These are phyloP conservation scores for Leptura quadrifasciata DNA, from an alignment of 2,888 invertebrate species.

Conservation along the genomic window DNA sequence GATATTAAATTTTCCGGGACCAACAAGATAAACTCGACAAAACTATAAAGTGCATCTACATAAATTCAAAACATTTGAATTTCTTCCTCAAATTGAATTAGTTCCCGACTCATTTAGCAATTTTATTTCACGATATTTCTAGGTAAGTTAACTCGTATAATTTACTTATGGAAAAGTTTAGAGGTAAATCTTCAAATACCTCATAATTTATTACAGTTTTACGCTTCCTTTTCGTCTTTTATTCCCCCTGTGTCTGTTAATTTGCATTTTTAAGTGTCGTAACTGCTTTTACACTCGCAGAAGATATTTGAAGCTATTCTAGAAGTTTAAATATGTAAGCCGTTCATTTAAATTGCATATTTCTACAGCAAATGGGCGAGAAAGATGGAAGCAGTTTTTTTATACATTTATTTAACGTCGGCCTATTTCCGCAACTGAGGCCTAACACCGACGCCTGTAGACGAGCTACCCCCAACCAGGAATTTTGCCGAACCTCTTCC, in stretches of 20 bases:
- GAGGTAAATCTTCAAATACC: neutral
- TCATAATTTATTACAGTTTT: neutral
- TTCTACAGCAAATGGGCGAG: too few relatives aligned
- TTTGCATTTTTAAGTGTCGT: too few relatives aligned
- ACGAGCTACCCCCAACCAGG: too few relatives aligned
- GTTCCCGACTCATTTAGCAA: neutral
- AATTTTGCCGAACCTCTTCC: too few relatives aligned
- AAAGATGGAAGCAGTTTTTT: too few relatives aligned
- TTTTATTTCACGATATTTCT: neutral
- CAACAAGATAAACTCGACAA: neutral
- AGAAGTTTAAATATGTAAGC: too few relatives aligned
- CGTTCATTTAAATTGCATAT: too few relatives aligned
- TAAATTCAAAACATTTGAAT: neutral
- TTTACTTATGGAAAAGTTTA: neutral
- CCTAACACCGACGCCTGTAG: too few relatives aligned
- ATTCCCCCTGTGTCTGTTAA: neutral
- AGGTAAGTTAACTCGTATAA: neutral
- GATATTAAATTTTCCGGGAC: neutral
- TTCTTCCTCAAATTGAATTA: neutral
- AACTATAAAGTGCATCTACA: constrained; percentile 1
- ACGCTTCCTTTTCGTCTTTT: neutral
- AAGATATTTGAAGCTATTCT: too few relatives aligned
- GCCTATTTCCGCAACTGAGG: too few relatives aligned
- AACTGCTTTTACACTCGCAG: too few relatives aligned
- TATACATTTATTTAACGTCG: too few relatives aligned